Conservation (phyloP, 2,797 vertebrate genomes). For the Typhlichthys eigenmanni region DNA sequence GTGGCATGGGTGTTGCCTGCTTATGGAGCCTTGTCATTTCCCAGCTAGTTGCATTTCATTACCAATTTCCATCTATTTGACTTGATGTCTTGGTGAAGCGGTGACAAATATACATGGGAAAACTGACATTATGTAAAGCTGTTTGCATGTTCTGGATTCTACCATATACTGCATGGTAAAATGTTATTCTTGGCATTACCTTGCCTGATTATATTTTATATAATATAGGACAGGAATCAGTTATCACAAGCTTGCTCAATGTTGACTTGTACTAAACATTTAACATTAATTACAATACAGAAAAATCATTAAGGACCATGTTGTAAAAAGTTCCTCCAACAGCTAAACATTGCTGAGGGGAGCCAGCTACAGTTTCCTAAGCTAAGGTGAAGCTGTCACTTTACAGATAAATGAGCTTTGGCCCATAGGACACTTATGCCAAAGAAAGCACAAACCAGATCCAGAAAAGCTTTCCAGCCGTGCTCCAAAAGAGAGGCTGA, state of each 20-base stretch:
- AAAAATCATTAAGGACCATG: slow-evolving; percentile 32
- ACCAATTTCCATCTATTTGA: slow-evolving; percentile 29
- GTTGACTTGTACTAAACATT: neutral
- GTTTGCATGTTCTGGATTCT: neutral
- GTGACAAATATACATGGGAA: slow-evolving; percentile 12
- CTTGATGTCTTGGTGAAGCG: slow-evolving; percentile 8
- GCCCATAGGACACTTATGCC: slow-evolving; percentile 64
- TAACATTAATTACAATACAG: slow-evolving; percentile 8
- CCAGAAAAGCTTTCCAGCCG: slow-evolving; percentile 68
- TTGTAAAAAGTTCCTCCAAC: slow-evolving; percentile 29
- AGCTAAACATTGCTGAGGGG: slow-evolving; percentile 20
- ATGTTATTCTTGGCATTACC: too few relatives aligned
- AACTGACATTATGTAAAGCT: neutral
- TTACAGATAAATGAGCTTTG: slow-evolving; percentile 71
- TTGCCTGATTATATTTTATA: too few relatives aligned
- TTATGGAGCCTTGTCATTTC: slow-evolving; percentile 59
- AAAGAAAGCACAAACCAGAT: slow-evolving; percentile 76
- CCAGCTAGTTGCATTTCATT: slow-evolving; percentile 19
- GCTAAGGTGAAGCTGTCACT: slow-evolving; percentile 72
- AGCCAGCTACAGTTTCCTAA: slow-evolving; percentile 56
- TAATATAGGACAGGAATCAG: too few relatives aligned
- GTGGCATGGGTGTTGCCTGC: slow-evolving; percentile 35
- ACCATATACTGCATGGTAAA: neutral
- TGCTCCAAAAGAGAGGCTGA: slow-evolving; percentile 47
- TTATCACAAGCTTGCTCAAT: slow-evolving; percentile 3